These are phyloP conservation scores for Anthopleura xanthogrammica DNA, from an alignment of 92 coral and sea anemone genomes.

Conservation along the genomic window DNA sequence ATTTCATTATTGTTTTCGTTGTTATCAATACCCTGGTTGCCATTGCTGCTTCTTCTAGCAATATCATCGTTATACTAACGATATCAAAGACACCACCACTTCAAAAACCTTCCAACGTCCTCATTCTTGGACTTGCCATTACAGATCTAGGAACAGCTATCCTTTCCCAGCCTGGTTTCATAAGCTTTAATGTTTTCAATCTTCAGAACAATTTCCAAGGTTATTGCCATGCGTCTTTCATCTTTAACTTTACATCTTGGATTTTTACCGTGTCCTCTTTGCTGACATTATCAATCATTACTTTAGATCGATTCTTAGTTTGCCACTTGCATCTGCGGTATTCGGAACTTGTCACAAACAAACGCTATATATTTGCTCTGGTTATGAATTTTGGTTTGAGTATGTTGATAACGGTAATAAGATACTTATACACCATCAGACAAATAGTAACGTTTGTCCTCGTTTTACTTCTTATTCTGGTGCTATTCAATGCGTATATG, in stretches of 20 bases:
- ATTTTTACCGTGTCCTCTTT: slow-evolving; percentile 1
- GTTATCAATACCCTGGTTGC: slow-evolving; percentile 11
- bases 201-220: neutral
- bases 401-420: neutral
- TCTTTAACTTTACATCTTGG: slow-evolving; percentile 1
- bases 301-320: slow-evolving; percentile 14
- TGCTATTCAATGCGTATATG: neutral
- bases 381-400: neutral
- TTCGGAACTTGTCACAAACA: slow-evolving; percentile 2
- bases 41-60: neutral
- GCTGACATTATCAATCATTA: neutral
- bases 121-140: slow-evolving; percentile 18
- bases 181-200: neutral
- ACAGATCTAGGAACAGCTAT: slow-evolving; percentile 16
- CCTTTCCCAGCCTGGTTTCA: slow-evolving; percentile 15
- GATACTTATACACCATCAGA: neutral
- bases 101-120: slow-evolving; percentile 24
- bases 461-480: neutral
- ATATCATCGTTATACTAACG: slow-evolving; percentile 15
- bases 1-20: neutral
- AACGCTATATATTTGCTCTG: neutral
- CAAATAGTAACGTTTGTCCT: neutral
- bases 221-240: slow-evolving; percentile 2
- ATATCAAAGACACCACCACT: slow-evolving; percentile 17
- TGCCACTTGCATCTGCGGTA: slow-evolving; percentile 8